These are phyloP conservation scores for Leptoteleia sp. DNA, from an alignment of 1,140 invertebrate species.

Conservation along the genomic window DNA sequence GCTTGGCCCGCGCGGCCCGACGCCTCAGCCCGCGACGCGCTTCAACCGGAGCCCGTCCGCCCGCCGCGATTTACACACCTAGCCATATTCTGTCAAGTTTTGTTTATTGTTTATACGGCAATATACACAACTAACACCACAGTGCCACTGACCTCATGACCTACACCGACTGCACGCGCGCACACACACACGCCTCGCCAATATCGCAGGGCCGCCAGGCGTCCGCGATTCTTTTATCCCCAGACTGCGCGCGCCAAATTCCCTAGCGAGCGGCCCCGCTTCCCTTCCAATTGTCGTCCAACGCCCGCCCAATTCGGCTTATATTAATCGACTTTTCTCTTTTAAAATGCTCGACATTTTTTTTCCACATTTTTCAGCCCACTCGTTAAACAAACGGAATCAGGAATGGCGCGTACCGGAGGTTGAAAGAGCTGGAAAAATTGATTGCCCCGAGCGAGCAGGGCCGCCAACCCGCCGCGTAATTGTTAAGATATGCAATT, in stretches of 20 bases:
- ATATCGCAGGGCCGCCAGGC: constrained; percentile 53
- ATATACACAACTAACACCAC: constrained; percentile 67
- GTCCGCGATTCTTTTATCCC: constrained; percentile 49
- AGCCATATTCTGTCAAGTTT: constrained; percentile 56
- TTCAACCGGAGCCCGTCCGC: constrained; percentile 9
- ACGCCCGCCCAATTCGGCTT: too few species aligned
- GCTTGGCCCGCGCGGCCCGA: constrained; percentile 14
- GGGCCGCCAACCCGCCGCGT: constrained; percentile 45
- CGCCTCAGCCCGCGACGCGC: background rate
- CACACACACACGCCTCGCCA: constrained; percentile 43
- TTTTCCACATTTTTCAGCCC: too few species aligned
- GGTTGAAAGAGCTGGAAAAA: constrained; percentile 45
- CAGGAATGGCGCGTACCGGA: background rate
- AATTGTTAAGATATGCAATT: constrained; percentile 64
- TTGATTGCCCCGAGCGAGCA: constrained; percentile 39
- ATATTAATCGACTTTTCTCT: too few species aligned
- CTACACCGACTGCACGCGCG: constrained; percentile 62
- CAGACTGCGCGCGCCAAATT: constrained; percentile 19
- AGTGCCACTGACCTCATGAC: constrained; percentile 67
- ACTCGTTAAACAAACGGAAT: too few species aligned
- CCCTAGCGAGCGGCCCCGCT: constrained; percentile 16
- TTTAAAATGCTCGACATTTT: too few species aligned
- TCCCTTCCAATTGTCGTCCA: too few species aligned
- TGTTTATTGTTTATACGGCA: constrained; percentile 66
- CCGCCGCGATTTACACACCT: constrained; percentile 36